Evolutionary conservation across 2,888 invertebrate genomes (phyloP).

Genomic region (Drosophila paracracens): DNA sequence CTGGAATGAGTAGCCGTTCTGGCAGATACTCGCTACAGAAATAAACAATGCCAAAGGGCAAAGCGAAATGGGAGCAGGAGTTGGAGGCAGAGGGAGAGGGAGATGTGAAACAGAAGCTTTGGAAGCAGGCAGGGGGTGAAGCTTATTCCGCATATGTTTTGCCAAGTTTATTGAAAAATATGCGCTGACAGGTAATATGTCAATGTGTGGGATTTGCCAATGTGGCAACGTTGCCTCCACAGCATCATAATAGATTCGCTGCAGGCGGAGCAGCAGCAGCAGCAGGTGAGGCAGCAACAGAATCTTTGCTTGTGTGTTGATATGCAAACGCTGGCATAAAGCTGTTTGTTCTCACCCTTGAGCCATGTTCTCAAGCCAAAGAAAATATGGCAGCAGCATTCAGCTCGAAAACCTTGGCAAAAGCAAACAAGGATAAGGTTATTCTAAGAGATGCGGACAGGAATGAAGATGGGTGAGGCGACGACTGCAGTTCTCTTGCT

Average conservation of each 20-base stretch:
- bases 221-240: slow-evolving; percentile 62
- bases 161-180: slow-evolving; percentile 80
- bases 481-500: slow-evolving; percentile 44
- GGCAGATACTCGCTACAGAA: background rate
- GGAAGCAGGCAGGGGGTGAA: slow-evolving; percentile 8
- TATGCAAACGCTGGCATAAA: slow-evolving; percentile 50
- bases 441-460: background rate
- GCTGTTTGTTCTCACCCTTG: slow-evolving; percentile 55
- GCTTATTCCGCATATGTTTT: slow-evolving; percentile 67
- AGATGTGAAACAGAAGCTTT: slow-evolving; percentile 41
- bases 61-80: background rate
- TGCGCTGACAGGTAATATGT: slow-evolving; percentile 82
- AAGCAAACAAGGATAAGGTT: slow-evolving; percentile 15
- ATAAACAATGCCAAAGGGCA: slow-evolving; percentile 5
- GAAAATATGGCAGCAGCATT: slow-evolving; percentile 76
- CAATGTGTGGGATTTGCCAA: slow-evolving; percentile 77
- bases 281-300: slow-evolving; percentile 3
- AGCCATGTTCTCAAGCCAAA: slow-evolving; percentile 61
- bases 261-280: slow-evolving; percentile 28
- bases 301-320: slow-evolving; percentile 21
- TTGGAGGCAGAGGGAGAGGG: background rate
- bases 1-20: slow-evolving; percentile 7
- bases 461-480: background rate
- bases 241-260: slow-evolving; percentile 62
- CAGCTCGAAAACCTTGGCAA: slow-evolving; percentile 30